These are phyloP conservation scores for Microctonus hyperodae DNA, from an alignment of 2,888 invertebrate species.

Conservation along the genomic window DNA sequence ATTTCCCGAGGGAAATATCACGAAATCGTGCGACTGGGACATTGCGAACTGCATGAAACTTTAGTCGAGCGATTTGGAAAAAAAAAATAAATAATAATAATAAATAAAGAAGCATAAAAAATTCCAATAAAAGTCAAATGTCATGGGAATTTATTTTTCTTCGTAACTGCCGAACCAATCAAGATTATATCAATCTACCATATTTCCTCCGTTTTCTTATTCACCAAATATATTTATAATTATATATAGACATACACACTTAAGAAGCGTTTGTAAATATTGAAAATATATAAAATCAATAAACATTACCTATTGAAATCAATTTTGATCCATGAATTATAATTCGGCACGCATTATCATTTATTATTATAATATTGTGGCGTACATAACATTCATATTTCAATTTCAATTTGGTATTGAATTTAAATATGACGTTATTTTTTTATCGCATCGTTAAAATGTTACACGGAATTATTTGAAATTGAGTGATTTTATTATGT, in stretches of 20 bases:
- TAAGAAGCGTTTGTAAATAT: not conserved
- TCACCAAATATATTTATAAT: not conserved
- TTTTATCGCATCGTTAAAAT: slow-evolving; percentile 14
- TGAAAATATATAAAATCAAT: not conserved
- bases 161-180: slow-evolving; percentile 22
- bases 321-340: not conserved
- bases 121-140: slow-evolving; percentile 55
- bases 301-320: not conserved
- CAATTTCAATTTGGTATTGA: not conserved
- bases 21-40: slow-evolving; percentile 50
- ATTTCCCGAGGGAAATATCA: slow-evolving; percentile 58
- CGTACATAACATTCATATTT: not conserved
- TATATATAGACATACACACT: not conserved
- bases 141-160: slow-evolving; percentile 52
- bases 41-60: slow-evolving; percentile 50
- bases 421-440: not conserved
- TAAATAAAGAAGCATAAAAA: slow-evolving; percentile 30
- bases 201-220: not conserved
- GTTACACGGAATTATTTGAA: slow-evolving; percentile 21
- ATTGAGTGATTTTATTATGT: slow-evolving; percentile 20
- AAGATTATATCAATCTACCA: not conserved
- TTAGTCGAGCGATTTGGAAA: slow-evolving; percentile 41
- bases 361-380: not conserved
- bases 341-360: not conserved
- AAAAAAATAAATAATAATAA: slow-evolving; percentile 13